These are phyloP conservation scores for Macrobrachium rosenbergii DNA, from an alignment of 1,140 invertebrate species.

Conservation along the genomic window DNA sequence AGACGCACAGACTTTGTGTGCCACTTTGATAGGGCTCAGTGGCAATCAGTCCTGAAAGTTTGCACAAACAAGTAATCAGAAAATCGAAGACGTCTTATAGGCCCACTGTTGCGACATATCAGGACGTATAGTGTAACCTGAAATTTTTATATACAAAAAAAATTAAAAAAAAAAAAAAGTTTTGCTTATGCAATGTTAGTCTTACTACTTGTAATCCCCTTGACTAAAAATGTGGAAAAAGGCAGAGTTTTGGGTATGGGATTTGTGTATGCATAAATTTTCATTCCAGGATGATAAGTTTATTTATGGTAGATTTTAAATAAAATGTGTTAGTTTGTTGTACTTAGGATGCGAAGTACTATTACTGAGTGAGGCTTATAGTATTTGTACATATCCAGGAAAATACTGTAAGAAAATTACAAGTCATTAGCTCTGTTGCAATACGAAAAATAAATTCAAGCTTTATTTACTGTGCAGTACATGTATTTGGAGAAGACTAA, in stretches of 20 bases:
- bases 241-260: not conserved
- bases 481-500: not conserved
- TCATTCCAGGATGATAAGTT: too few relatives aligned
- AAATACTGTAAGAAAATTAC: slow-evolving; percentile 2
- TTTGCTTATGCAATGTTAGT: not conserved
- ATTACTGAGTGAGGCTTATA: slow-evolving; percentile 41
- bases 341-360: not conserved
- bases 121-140: too few relatives aligned
- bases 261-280: not conserved
- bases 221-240: not conserved
- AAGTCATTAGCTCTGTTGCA: not conserved
- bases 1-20: slow-evolving; percentile 89
- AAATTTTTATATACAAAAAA: not conserved
- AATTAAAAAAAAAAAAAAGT: not conserved
- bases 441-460: not conserved
- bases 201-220: not conserved
- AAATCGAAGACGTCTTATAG: too few relatives aligned
- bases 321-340: not conserved
- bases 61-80: not conserved
- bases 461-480: not conserved
- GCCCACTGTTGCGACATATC: too few relatives aligned
- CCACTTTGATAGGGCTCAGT: slow-evolving; percentile 79
- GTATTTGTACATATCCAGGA: slow-evolving; percentile 51
- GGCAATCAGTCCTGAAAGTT: slow-evolving; percentile 40
- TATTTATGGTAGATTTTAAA: too few relatives aligned